Conservation (phyloP, 2,797 vertebrate genomes). For the Rhinatrema bivittatum region DNA sequence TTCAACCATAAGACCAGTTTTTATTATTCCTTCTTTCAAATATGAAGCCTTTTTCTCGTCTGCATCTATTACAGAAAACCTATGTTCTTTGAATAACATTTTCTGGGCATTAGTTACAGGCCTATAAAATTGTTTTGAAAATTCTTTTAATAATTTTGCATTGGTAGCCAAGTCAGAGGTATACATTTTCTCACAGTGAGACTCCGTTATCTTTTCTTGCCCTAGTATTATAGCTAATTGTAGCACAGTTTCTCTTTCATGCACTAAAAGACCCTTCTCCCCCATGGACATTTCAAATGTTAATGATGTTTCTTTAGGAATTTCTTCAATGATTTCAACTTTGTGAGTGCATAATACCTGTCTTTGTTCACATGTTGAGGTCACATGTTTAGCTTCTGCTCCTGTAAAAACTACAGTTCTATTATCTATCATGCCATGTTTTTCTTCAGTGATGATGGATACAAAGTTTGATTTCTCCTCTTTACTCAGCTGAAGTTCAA, state of each 20-base stretch:
- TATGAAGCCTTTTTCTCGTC: constrained; percentile 41
- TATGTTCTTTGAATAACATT: constrained; percentile 50
- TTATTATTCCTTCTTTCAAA: constrained; percentile 46
- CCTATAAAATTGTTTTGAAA: constrained; percentile 28
- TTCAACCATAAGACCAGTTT: constrained; percentile 51
- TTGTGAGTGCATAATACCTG: constrained; percentile 57
- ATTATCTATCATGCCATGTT: constrained; percentile 48
- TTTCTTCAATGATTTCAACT: constrained; percentile 51
- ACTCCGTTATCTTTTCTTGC: constrained; percentile 49
- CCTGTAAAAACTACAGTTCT: constrained; percentile 39
- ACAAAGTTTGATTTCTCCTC: constrained; percentile 48
- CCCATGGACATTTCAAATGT: constrained; percentile 41
- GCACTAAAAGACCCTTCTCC: constrained; percentile 58
- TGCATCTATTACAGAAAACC: constrained; percentile 34
- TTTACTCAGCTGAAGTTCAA: constrained; percentile 37
- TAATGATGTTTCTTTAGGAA: constrained; percentile 60
- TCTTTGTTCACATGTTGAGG: constrained; percentile 46
- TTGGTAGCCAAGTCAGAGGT: constrained; percentile 41
- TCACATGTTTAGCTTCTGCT: constrained; percentile 30
- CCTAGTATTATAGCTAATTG: constrained; percentile 59
- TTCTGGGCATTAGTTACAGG: constrained; percentile 54
- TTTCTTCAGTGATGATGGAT: constrained; percentile 61
- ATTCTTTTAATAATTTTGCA: constrained; percentile 38
- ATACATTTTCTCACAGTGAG: constrained; percentile 46
- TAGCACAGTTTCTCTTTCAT: constrained; percentile 64